Conservation (phyloP, 2,113 vertebrate species). For the Ancistrus triradiatus region DNA sequence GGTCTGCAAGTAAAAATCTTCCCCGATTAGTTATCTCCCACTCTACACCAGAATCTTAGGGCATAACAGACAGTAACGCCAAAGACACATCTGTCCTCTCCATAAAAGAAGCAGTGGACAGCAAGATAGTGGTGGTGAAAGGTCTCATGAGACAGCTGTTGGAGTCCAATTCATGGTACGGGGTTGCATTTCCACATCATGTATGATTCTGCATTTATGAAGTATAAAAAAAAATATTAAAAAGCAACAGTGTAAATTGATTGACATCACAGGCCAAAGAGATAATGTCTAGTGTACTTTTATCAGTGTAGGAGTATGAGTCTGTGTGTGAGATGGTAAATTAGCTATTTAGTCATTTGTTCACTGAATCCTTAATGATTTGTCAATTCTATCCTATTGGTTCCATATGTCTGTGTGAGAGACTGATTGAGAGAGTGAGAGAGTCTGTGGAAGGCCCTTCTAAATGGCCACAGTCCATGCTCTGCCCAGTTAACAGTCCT, state of each 20-base stretch:
- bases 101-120: neutral
- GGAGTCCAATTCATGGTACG: neutral
- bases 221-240: neutral
- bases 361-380: constrained; percentile 12
- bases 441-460: constrained; percentile 42
- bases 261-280: constrained; percentile 12
- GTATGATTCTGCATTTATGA: neutral
- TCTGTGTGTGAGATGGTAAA: constrained; percentile 4
- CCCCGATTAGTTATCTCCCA: too few species aligned
- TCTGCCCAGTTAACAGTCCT: constrained; percentile 81
- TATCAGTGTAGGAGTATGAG: constrained; percentile 3
- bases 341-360: constrained; percentile 5
- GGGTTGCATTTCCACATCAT: constrained; percentile 7
- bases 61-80: neutral
- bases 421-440: constrained; percentile 21
- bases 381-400: constrained; percentile 30
- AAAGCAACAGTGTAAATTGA: neutral
- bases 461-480: constrained; percentile 50
- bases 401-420: constrained; percentile 40
- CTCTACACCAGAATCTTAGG: constrained; percentile 12
- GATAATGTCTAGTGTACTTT: constrained; percentile 32
- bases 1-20: too few species aligned
- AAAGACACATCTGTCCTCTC: neutral
- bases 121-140: neutral
- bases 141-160: neutral